Percentiles rank a stretch among this genome's conserved stretches.
Evolutionary conservation across 2,113 vertebrate genomes (phyloP).

Genomic region (Poicephalus meyeri): DNA sequence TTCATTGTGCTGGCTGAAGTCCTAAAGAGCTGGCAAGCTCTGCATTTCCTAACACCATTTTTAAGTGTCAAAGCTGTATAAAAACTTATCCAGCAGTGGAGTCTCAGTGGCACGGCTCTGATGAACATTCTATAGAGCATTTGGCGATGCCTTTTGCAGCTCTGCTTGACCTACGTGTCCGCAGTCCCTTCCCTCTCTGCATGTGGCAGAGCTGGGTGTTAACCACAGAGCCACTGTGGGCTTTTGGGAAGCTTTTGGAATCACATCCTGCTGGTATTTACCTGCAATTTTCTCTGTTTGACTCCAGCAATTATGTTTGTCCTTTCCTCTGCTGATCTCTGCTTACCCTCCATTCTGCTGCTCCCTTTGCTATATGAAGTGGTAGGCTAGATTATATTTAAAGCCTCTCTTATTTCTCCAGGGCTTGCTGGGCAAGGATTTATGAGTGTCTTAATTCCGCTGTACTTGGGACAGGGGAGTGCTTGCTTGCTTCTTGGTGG

Average conservation of each 20-base stretch:
- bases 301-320: conserved; percentile 53
- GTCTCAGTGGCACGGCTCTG: neutral
- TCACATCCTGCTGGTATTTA: neutral
- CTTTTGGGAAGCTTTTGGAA: neutral
- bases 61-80: neutral
- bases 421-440: conserved; percentile 45
- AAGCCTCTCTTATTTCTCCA: conserved; percentile 60
- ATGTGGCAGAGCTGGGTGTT: neutral
- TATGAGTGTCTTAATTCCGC: conserved; percentile 37
- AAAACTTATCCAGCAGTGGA: neutral
- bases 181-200: neutral
- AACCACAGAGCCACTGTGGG: neutral
- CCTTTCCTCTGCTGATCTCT: conserved; percentile 12
- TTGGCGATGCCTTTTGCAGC: neutral
- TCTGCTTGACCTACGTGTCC: neutral
- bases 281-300: conserved; percentile 47
- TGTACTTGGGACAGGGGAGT: neutral
- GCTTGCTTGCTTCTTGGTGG: neutral
- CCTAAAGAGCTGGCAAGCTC: conserved; percentile 20
- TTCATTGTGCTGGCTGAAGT: conserved; percentile 22
- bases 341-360: neutral
- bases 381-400: conserved; percentile 23
- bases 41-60: conserved; percentile 25
- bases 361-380: neutral
- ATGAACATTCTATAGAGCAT: neutral